Conservation (phyloP, 2,113 vertebrate genomes). For the Peromyscus leucopus region DNA sequence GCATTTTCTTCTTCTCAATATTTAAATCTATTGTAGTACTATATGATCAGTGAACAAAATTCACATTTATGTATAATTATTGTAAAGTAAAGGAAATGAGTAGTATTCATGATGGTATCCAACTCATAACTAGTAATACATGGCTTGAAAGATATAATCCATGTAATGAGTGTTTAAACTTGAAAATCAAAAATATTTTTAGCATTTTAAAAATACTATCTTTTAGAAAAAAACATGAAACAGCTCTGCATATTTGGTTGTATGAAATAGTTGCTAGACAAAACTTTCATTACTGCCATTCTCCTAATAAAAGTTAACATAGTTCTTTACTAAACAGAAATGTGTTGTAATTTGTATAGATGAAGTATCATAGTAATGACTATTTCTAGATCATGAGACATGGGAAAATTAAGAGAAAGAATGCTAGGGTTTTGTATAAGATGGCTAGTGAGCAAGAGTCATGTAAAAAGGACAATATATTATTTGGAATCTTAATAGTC, state of each 20-base stretch:
- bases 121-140: not conserved
- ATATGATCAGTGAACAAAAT: not conserved
- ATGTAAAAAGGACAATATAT: not conserved
- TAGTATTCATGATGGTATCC: not conserved
- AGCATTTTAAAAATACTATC: not conserved
- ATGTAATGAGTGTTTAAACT: not conserved
- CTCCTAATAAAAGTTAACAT: not conserved
- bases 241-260: not conserved
- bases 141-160: not conserved
- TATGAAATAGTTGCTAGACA: not conserved
- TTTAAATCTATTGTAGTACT: not conserved
- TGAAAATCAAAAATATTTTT: constrained; percentile 17
- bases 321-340: not conserved
- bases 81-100: not conserved
- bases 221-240: constrained; percentile 18
- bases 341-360: not conserved
- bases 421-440: not conserved
- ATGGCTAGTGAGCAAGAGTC: constrained; percentile 13
- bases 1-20: constrained; percentile 18
- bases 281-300: not conserved
- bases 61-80: not conserved
- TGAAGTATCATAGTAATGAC: not conserved
- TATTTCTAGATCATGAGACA: not conserved
- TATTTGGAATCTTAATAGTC: not conserved
- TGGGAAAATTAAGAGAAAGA: not conserved